Evolutionary conservation across 2,797 vertebrate genomes (phyloP), one percentile per base, ranked within the genome.

Genomic region (Spea hammondii): DNA sequence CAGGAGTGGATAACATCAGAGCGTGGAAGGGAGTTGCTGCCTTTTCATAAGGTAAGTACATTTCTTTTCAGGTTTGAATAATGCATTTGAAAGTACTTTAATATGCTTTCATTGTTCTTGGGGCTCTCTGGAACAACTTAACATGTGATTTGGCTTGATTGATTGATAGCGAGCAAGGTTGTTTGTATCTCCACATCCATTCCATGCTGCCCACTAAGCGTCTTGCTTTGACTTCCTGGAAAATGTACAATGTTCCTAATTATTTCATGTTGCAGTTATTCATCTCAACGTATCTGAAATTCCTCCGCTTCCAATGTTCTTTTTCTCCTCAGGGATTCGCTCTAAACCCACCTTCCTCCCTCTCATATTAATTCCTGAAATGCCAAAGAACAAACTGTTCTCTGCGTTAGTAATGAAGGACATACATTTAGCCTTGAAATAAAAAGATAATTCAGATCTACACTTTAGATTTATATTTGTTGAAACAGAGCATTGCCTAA

Each of bases 361-460:
- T 76, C 75, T 70, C 79, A 13, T 47, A 51, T 73, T 77, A 73
- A 82, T 82, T 82, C 79, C 79, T 82, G 75, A 82, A 82, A 82
- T 82, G 51, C 79, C 79, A 82, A 32, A 74, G 79, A 82, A 82
- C 79, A 82, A 57, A 69, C 70, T 82, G 79, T 82, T 82, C 70
- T 82, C 49, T 48, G 65, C 57, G 65, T 77, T 77, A 69, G 70
- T 73, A 77, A 68, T 77, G 74, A 74, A 74, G 65, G 74, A 82
- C 79, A 72, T 67, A 74, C 65, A 48, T 48, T 11, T 51, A 65
- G 6, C 53, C 12, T 47, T 8, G 14, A 44, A 13, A 0, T 62
- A 51, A 7, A 4, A 14, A 17, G 44, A 13, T 46, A 57, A 67
- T 47, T 12, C 10, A 44, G 44, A 11, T 50, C 48, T 62, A 17